Percentiles rank a stretch among this genome's conserved stretches.
Evolutionary conservation across 2,888 invertebrate genomes (phyloP).

Genomic region (Elysia crispata): DNA sequence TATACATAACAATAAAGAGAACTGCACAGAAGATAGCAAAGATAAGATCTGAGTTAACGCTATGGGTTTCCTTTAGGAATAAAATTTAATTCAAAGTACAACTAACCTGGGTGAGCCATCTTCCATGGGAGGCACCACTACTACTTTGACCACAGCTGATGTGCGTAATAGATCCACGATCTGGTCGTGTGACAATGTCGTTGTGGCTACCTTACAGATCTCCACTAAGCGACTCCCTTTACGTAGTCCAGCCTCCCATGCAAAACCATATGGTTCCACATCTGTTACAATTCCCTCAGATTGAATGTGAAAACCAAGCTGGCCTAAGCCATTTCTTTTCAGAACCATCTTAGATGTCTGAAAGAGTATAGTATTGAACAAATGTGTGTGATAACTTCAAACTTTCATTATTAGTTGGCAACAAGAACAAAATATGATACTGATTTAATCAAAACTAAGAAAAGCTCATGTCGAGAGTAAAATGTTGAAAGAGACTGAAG

Average conservation of each 20-base stretch:
- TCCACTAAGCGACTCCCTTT: conserved; percentile 94
- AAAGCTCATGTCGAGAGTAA: no score
- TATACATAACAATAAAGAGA: neutral
- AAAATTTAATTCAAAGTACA: neutral
- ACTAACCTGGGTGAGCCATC: conserved; percentile 83
- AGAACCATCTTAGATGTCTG: conserved; percentile 88
- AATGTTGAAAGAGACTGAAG: no score
- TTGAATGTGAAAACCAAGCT: conserved; percentile 89
- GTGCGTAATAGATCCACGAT: conserved; percentile 95
- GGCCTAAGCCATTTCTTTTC: conserved; percentile 88
- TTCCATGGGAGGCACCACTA: conserved; percentile 86
- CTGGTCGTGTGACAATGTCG: conserved; percentile 92
- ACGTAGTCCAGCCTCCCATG: conserved; percentile 87
- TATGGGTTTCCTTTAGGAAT: neutral
- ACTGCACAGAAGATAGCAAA: neutral
- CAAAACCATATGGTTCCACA: conserved; percentile 84
- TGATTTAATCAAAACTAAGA: no score
- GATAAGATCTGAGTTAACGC: neutral
- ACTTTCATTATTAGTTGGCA: no score
- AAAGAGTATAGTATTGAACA: conserved; percentile 11
- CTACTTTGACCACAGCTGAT: conserved; percentile 90
- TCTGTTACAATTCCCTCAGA: conserved; percentile 95
- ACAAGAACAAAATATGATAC: no score
- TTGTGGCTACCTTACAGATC: conserved; percentile 92
- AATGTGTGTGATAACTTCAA: no score